These are phyloP conservation scores for Cinclus cinclus DNA, from an alignment of 2,113 vertebrate genomes.

Conservation along the genomic window DNA sequence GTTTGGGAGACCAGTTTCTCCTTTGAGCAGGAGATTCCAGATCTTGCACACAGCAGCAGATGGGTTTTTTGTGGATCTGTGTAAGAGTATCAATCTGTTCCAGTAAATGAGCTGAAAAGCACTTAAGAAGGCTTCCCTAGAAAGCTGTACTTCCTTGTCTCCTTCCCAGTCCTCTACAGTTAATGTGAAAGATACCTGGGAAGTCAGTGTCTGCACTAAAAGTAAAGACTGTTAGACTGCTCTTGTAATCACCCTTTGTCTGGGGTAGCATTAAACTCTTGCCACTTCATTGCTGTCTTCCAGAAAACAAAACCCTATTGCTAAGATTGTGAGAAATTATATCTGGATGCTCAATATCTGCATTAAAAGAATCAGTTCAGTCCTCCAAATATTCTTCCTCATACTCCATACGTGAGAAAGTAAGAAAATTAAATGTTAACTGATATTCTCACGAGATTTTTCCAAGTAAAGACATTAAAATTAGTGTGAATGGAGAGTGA, in stretches of 20 bases:
- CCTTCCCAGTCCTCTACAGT: background rate
- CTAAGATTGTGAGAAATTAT: background rate
- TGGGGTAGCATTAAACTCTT: background rate
- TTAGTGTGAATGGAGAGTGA: background rate
- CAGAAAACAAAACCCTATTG: background rate
- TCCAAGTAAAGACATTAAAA: background rate
- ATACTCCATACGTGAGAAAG: background rate
- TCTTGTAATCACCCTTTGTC: background rate
- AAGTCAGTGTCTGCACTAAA: background rate
- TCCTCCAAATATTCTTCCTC: background rate
- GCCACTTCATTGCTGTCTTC: background rate
- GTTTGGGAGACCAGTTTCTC: background rate
- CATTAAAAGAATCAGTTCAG: background rate
- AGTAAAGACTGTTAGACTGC: background rate
- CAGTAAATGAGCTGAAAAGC: background rate
- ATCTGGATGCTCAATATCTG: background rate
- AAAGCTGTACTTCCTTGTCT: background rate
- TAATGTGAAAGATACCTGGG: background rate
- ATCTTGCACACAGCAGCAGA: background rate
- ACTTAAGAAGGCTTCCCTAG: background rate
- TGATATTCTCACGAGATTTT: background rate
- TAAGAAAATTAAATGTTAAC: background rate
- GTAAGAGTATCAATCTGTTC: background rate
- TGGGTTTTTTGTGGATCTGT: background rate
- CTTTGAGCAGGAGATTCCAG: background rate